phyloP scores from a whole-genome alignment of 1,140 invertebrate genomes.

The Babylonia areolata region DNA sequence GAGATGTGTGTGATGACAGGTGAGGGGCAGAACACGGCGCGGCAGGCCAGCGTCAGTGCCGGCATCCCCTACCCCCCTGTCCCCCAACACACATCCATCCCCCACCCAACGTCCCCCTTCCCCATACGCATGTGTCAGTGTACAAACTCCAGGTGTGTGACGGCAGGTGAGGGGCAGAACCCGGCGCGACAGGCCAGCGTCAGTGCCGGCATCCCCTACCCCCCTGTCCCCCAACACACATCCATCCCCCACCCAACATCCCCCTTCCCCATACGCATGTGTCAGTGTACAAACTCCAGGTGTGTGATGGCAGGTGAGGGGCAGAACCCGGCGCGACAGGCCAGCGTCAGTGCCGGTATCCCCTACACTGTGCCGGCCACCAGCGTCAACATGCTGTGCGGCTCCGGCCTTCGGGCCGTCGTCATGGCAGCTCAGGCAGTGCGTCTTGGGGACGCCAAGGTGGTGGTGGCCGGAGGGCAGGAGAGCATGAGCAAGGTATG shows the following conservation, averaged over 20 bases:
- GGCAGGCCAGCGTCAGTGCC: conserved; percentile 84
- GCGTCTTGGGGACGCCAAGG: conserved; percentile 81
- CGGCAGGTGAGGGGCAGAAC: conserved; percentile 89
- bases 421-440: conserved; percentile 84
- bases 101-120: too few relatives aligned
- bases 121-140: too few relatives aligned
- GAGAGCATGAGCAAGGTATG: conserved; percentile 86
- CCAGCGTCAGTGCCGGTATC: conserved; percentile 86
- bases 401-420: conserved; percentile 89
- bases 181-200: conserved; percentile 88
- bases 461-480: conserved; percentile 89
- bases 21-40: too few relatives aligned
- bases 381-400: conserved; percentile 90
- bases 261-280: too few relatives aligned
- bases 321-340: conserved; percentile 87
- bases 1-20: too few relatives aligned
- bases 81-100: too few relatives aligned
- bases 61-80: too few relatives aligned
- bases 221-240: too few relatives aligned
- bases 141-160: too few relatives aligned
- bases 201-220: conserved; percentile 85
- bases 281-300: too few relatives aligned
- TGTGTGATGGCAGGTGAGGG: background rate
- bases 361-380: conserved; percentile 85
- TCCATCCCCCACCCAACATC: too few relatives aligned